Percentiles rank a stretch among this genome's conserved stretches.
Evolutionary conservation across 2,797 vertebrate genomes (phyloP).

Genomic region (Arctocebus calabarensis): DNA sequence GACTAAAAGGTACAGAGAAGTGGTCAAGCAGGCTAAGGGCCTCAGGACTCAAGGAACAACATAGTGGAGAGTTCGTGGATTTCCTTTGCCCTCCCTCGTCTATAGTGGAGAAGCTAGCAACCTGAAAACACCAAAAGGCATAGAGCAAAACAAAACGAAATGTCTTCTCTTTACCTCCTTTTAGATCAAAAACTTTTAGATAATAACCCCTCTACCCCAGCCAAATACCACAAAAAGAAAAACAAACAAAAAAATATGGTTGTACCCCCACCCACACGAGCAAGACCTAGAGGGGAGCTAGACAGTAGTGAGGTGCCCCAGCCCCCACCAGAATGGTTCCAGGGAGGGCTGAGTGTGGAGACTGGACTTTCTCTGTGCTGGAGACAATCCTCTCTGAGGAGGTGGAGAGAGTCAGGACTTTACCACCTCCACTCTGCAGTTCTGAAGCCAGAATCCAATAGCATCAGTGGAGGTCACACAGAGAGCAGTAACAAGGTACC

Average conservation of each 20-base stretch:
- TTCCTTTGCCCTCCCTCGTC: not conserved
- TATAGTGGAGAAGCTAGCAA: not conserved
- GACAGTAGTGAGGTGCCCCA: not conserved
- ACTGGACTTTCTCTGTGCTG: not conserved
- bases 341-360: not conserved
- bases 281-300: not conserved
- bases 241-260: not conserved
- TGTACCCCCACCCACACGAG: not conserved
- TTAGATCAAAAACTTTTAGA: conserved; percentile 1
- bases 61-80: not conserved
- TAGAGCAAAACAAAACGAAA: not conserved
- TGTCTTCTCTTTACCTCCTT: not conserved
- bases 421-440: not conserved
- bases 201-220: not conserved
- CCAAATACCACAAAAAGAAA: not conserved
- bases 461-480: not conserved
- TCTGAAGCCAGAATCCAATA: not conserved
- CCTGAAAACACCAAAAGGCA: not conserved
- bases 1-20: not conserved
- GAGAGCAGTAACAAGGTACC: not conserved
- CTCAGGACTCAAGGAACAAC: not conserved
- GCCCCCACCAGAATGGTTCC: not conserved
- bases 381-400: not conserved
- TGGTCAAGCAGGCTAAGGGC: not conserved
- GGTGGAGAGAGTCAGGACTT: not conserved